Conservation (phyloP, 2,113 vertebrate genomes). For the Campylomormyrus tamandua region DNA sequence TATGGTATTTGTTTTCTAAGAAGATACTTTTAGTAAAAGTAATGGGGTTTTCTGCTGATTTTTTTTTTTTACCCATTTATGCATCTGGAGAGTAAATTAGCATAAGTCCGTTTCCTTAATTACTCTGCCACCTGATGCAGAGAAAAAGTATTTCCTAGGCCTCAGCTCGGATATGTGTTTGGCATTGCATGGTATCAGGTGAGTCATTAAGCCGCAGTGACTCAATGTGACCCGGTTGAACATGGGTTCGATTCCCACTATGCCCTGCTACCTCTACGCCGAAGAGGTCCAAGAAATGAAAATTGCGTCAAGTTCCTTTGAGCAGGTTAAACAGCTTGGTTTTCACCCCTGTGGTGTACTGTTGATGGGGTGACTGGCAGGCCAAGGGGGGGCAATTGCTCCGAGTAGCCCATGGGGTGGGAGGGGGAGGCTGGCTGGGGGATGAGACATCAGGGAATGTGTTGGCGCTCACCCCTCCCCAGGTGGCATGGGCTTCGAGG, state of each 20-base stretch:
- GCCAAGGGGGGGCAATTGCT: not conserved
- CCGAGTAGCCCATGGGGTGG: not conserved
- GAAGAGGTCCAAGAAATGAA: not conserved
- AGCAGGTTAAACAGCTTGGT: not conserved
- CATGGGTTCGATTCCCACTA: not conserved
- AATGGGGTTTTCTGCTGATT: not conserved
- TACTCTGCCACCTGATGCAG: not conserved
- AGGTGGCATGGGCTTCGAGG: not conserved
- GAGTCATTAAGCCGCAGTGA: not conserved
- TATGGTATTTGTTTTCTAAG: not conserved
- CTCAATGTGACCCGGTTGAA: not conserved
- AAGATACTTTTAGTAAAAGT: not conserved
- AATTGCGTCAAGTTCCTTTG: not conserved
- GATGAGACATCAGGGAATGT: not conserved
- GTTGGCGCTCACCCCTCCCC: not conserved
- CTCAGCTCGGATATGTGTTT: not conserved
- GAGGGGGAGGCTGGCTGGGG: too few species aligned
- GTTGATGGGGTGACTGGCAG: not conserved
- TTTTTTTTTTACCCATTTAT: not conserved
- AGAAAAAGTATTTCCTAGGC: not conserved
- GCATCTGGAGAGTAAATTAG: not conserved
- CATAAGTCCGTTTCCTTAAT: not conserved
- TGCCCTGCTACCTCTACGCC: not conserved
- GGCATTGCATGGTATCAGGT: not conserved
- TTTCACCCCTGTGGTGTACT: not conserved